phyloP scores from a whole-genome alignment of 2,797 vertebrate species.

The Poeciliopsis gracilis region DNA sequence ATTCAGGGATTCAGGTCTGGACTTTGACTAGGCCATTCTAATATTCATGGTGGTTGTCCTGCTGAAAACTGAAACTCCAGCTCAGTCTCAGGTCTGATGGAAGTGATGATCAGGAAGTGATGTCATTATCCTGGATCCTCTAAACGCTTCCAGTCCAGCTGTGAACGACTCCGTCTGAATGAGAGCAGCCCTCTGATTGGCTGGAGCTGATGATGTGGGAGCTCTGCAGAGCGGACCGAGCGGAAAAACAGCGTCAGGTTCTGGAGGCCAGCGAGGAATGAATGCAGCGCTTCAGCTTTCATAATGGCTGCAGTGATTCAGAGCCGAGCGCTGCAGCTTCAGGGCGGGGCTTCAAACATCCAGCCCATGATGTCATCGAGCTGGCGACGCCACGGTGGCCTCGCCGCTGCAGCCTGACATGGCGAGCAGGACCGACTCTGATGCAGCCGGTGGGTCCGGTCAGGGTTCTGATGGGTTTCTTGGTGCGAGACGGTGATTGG shows the following conservation, averaged over 20 bases:
- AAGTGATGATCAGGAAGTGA: too few species aligned
- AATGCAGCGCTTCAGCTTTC: slow-evolving; percentile 71
- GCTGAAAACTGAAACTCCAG: background rate
- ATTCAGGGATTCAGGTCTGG: background rate
- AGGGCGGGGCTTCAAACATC: slow-evolving; percentile 76
- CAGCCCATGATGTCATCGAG: slow-evolving; percentile 74
- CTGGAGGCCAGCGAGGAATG: slow-evolving; percentile 64
- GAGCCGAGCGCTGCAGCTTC: slow-evolving; percentile 67
- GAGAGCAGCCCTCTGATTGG: background rate
- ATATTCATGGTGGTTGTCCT: background rate
- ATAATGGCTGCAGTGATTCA: slow-evolving; percentile 77
- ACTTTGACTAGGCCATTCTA: background rate
- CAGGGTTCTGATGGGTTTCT: slow-evolving; percentile 43
- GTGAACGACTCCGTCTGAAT: background rate
- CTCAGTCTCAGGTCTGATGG: background rate
- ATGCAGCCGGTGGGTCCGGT: slow-evolving; percentile 41
- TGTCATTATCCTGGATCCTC: too few species aligned
- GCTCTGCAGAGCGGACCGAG: slow-evolving; percentile 36
- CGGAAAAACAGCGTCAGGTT: slow-evolving; percentile 78
- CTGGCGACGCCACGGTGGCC: slow-evolving; percentile 59
- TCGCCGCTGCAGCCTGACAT: slow-evolving; percentile 59
- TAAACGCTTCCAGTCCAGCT: too few species aligned
- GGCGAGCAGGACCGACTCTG: slow-evolving; percentile 67
- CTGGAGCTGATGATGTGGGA: slow-evolving; percentile 51
- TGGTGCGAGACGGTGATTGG: slow-evolving; percentile 18